These are phyloP conservation scores for Microcaecilia unicolor DNA, from an alignment of 2,797 vertebrate species.

Conservation along the genomic window DNA sequence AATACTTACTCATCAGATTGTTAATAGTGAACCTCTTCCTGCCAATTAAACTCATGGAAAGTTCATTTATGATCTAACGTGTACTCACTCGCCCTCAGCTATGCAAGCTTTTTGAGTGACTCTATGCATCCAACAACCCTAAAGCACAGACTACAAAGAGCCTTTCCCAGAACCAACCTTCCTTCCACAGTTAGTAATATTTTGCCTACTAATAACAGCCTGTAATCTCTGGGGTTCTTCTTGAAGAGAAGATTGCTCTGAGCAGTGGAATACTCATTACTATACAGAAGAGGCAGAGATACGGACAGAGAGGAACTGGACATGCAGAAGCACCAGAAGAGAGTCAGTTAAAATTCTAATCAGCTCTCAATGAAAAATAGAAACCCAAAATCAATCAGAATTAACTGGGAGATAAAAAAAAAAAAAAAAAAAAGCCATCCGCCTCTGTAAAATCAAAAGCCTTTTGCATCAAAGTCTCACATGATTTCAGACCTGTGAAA, in stretches of 20 bases:
- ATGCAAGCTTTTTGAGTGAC: not conserved
- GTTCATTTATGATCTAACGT: conserved; percentile 10
- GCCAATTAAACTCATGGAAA: no score
- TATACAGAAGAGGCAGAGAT: conserved; percentile 28
- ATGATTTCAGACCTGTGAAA: no score
- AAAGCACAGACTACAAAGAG: not conserved
- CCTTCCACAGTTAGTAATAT: not conserved
- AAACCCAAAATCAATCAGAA: conserved; percentile 42
- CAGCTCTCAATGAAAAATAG: conserved; percentile 35
- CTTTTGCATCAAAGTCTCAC: not conserved
- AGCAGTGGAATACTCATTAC: conserved; percentile 26
- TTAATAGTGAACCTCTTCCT: no score
- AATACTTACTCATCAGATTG: no score
- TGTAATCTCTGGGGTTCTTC: conserved; percentile 29
- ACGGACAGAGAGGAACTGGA: conserved; percentile 31
- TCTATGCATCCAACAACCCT: not conserved
- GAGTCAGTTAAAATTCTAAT: conserved; percentile 34
- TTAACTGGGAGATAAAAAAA: conserved; percentile 31
- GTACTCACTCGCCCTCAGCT: not conserved
- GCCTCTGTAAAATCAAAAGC: no score
- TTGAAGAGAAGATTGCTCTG: conserved; percentile 40
- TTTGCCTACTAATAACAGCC: conserved; percentile 33
- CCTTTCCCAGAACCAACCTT: not conserved
- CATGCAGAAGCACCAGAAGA: conserved; percentile 12
- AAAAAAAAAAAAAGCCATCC: conserved; percentile 28